A percentile compares a stretch with the other conserved stretches of the same genome.
Conservation (phyloP, 2,113 vertebrate species). For the Podarcis raffonei region DNA sequence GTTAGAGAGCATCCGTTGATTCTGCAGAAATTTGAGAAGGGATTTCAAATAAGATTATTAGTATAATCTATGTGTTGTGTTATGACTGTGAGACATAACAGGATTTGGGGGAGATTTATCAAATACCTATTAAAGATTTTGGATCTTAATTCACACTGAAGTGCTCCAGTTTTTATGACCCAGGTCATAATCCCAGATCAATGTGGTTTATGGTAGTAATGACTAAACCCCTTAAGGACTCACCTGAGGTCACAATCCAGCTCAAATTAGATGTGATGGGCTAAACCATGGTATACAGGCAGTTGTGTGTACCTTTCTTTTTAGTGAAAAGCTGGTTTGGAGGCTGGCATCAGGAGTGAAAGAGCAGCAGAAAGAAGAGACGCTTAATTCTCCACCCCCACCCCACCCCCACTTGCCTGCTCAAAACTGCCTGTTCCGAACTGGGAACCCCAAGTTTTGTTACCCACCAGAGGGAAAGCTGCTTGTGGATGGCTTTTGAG, state of each 20-base stretch:
- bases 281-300: not conserved
- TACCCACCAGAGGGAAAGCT: no score
- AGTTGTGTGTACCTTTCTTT: no score
- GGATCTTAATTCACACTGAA: not conserved
- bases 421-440: no score
- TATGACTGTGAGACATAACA: constrained; percentile 22
- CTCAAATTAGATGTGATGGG: not conserved
- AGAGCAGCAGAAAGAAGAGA: no score
- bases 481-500: no score
- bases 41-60: not conserved
- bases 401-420: no score
- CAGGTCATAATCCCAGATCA: no score
- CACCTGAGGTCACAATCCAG: not conserved
- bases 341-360: no score
- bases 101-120: constrained; percentile 9
- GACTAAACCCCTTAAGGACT: not conserved
- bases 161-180: not conserved
- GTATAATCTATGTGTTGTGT: constrained; percentile 33
- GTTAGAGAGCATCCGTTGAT: not conserved
- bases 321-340: no score
- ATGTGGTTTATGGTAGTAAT: not conserved
- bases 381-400: no score
- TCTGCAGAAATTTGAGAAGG: not conserved
- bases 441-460: no score
- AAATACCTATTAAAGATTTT: constrained; percentile 42